phyloP scores from a whole-genome alignment of 2,888 invertebrate genomes.

The Drosophila villosipedis region DNA sequence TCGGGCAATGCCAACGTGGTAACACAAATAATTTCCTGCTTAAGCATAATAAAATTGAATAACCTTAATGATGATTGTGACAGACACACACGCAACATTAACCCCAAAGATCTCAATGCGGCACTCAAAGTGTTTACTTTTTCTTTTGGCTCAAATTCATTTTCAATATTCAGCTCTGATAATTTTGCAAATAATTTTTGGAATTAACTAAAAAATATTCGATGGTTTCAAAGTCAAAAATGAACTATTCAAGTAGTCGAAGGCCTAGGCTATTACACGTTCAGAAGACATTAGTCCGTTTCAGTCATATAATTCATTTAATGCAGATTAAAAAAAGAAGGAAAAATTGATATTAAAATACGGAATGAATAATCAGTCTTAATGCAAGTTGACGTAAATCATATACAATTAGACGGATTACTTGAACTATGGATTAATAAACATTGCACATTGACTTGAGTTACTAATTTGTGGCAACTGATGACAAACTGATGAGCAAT shows the following conservation, averaged over 20 bases:
- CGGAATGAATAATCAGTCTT: not conserved
- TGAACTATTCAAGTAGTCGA: not conserved
- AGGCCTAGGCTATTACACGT: not conserved
- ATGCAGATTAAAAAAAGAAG: not conserved
- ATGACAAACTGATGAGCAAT: slow-evolving; percentile 8
- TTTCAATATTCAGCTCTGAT: not conserved
- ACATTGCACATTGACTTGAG: not conserved
- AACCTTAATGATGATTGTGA: slow-evolving; percentile 29
- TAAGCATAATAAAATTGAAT: slow-evolving; percentile 4
- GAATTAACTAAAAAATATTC: not conserved
- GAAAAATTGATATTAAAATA: not conserved
- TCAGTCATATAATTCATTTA: not conserved
- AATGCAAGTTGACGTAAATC: not conserved
- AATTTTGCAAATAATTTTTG: not conserved
- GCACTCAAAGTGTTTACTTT: not conserved
- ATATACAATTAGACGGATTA: not conserved
- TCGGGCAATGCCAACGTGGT: slow-evolving; percentile 1
- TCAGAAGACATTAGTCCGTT: not conserved
- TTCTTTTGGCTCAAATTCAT: not conserved
- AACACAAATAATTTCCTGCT: slow-evolving; percentile 7
- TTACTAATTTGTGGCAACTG: not conserved
- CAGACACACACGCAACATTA: not conserved
- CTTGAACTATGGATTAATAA: not conserved
- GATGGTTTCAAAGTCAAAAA: not conserved
- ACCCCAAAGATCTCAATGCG: not conserved